phyloP scores from a whole-genome alignment of 1,140 invertebrate genomes.

The Ceratina japonica region DNA sequence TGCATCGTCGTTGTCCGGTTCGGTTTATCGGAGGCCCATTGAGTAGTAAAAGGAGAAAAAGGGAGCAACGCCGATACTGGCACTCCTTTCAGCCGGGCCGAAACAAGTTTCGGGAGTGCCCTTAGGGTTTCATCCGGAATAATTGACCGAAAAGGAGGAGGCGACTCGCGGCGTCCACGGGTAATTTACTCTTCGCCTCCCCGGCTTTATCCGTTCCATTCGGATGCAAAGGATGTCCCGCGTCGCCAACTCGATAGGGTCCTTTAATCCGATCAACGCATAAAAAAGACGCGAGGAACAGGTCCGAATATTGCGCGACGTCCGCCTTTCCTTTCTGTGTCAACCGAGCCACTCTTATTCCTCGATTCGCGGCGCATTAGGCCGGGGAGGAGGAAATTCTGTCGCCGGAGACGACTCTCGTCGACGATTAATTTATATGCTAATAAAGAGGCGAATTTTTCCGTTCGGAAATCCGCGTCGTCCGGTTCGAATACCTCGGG shows the following conservation, averaged over 20 bases:
- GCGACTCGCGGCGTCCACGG: conserved; percentile 24
- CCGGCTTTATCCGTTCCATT: conserved; percentile 48
- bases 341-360: not conserved
- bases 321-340: not conserved
- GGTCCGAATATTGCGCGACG: not conserved
- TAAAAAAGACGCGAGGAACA: not conserved
- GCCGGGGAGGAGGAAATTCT: not conserved
- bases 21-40: conserved; percentile 30
- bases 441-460: not conserved
- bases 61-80: conserved; percentile 38
- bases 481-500: no score
- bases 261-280: conserved; percentile 1
- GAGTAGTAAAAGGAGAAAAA: conserved; percentile 22
- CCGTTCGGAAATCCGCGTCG: not conserved
- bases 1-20: conserved; percentile 18
- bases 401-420: not conserved
- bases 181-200: conserved; percentile 56
- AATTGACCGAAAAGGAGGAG: conserved; percentile 52
- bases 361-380: not conserved
- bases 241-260: not conserved
- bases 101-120: conserved; percentile 62
- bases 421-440: conserved; percentile 23
- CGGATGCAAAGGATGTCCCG: conserved; percentile 49
- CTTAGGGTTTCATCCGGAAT: conserved; percentile 56
- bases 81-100: conserved; percentile 42